These are phyloP conservation scores for Brachypodius melanocephalos DNA, from an alignment of 2,113 vertebrate species.

Conservation along the genomic window DNA sequence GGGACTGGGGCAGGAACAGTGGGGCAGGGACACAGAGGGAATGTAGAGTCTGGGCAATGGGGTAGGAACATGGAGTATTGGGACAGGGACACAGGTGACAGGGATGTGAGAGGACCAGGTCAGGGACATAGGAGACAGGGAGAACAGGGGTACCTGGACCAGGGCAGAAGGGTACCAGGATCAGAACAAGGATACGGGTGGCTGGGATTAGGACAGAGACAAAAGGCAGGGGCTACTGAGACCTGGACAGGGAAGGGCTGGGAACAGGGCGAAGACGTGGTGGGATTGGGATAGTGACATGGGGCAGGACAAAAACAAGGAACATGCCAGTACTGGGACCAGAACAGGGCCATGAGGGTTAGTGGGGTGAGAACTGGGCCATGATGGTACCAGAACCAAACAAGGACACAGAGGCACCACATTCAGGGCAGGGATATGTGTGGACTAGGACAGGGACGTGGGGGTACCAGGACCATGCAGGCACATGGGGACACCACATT, in stretches of 20 bases:
- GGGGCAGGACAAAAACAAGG: not conserved
- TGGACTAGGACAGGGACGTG: not conserved
- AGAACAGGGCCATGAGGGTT: not conserved
- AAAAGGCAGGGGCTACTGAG: not conserved
- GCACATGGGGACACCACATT: not conserved
- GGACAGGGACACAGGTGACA: not conserved
- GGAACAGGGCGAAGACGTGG: not conserved
- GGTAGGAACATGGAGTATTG: not conserved
- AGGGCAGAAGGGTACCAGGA: not conserved
- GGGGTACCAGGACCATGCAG: rapidly evolving
- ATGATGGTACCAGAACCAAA: not conserved
- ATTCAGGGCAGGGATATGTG: not conserved
- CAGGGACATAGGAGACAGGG: not conserved
- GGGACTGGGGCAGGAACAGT: not conserved
- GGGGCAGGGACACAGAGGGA: not conserved
- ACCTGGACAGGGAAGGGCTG: not conserved
- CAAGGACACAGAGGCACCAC: not conserved
- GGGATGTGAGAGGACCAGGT: not conserved
- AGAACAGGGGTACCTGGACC: not conserved
- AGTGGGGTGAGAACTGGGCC: not conserved
- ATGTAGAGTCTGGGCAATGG: not conserved
- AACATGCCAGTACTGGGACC: not conserved
- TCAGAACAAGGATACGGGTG: not conserved
- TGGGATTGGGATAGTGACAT: not conserved
- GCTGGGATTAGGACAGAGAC: not conserved